phyloP scores from a whole-genome alignment of 1,140 invertebrate species.

The Muscidifurax raptorellus region DNA sequence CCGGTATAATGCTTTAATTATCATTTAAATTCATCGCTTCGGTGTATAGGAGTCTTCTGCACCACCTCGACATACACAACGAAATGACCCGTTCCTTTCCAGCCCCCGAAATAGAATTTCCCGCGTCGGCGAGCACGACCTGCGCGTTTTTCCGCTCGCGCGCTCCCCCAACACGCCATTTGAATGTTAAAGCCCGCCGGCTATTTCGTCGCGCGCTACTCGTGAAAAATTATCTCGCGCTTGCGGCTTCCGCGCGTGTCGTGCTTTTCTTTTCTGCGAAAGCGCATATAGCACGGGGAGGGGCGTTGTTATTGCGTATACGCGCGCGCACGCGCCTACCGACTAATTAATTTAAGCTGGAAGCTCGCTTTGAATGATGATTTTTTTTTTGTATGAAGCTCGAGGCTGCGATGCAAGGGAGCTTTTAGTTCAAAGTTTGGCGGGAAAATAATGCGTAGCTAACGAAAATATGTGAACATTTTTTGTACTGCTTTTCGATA shows the following conservation, averaged over 20 bases:
- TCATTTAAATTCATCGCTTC: slow-evolving; percentile 8
- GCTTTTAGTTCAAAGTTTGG: no score
- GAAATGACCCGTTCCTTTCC: not conserved
- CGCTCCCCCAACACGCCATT: slow-evolving; percentile 11
- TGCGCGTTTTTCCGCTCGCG: slow-evolving; percentile 3
- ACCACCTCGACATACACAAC: not conserved
- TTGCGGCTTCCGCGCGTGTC: not conserved
- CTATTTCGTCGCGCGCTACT: not conserved
- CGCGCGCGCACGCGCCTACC: no score
- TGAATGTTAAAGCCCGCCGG: slow-evolving; percentile 13
- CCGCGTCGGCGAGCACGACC: not conserved
- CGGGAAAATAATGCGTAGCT: no score
- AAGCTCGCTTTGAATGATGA: not conserved
- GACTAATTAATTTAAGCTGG: no score
- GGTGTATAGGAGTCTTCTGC: not conserved
- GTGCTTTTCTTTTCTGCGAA: not conserved
- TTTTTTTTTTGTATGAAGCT: not conserved
- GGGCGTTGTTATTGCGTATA: no score
- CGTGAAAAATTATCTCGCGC: not conserved
- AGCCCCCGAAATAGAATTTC: slow-evolving; percentile 17
- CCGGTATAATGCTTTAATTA: not conserved
- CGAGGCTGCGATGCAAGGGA: no score
- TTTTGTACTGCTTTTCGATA: no score
- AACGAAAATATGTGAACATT: no score
- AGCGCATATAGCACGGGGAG: no score